A percentile compares a stretch with the other conserved stretches of the same genome.
Evolutionary conservation across 1,140 invertebrate species (phyloP).

Genomic region (Musca vetustissima): DNA sequence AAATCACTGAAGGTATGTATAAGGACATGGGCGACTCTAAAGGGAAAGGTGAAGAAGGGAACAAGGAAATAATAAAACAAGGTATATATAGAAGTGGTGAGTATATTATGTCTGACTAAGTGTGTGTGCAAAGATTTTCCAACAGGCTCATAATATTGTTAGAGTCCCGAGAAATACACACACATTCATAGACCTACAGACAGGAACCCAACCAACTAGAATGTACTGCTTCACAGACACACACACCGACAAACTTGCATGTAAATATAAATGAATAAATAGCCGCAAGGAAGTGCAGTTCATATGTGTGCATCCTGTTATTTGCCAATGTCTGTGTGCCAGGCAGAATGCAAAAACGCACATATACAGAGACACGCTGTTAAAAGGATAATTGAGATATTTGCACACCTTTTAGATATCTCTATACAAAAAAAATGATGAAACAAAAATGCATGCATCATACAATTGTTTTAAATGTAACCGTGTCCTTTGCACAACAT

Average conservation of each 20-base stretch:
- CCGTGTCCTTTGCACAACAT: too few relatives aligned
- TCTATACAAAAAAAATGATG: too few relatives aligned
- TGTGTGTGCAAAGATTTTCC: slow-evolving; percentile 23
- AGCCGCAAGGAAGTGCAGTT: slow-evolving; percentile 3
- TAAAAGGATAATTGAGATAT: slow-evolving; percentile 31
- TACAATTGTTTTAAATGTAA: too few relatives aligned
- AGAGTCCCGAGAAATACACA: background rate
- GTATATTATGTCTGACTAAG: slow-evolving; percentile 16
- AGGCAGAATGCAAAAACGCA: background rate
- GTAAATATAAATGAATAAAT: slow-evolving; percentile 11
- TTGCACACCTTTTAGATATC: slow-evolving; percentile 29
- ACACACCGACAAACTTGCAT: background rate
- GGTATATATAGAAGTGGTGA: background rate
- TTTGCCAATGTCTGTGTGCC: background rate
- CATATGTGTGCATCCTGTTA: background rate
- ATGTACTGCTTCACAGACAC: background rate
- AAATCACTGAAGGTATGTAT: too few relatives aligned
- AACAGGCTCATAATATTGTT: slow-evolving; percentile 34
- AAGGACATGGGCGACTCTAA: too few relatives aligned
- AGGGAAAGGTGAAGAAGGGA: too few relatives aligned
- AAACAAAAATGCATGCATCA: too few relatives aligned
- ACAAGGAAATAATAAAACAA: background rate
- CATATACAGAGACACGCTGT: background rate
- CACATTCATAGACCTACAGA: too few relatives aligned
- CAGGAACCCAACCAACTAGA: too few relatives aligned